Percentiles rank a stretch among this genome's conserved stretches.
These are phyloP conservation scores for Papilio elwesi DNA, from an alignment of 2,888 invertebrate genomes.

Conservation along the genomic window DNA sequence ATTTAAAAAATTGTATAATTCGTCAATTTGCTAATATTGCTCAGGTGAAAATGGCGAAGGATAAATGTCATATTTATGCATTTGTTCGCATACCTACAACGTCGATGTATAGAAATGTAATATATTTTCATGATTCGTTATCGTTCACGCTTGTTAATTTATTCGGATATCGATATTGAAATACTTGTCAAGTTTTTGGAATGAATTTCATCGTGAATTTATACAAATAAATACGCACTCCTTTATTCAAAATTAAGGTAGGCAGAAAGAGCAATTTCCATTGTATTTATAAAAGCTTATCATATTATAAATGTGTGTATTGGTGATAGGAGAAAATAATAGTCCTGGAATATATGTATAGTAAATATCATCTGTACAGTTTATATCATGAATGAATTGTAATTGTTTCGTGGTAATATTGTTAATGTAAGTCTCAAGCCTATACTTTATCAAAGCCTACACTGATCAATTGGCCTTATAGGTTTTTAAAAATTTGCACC, in stretches of 20 bases:
- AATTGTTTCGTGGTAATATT: no score
- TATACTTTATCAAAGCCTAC: no score
- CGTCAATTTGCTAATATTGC: conserved; percentile 47
- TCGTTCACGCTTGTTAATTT: conserved; percentile 7
- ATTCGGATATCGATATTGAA: background rate
- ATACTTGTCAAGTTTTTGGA: background rate
- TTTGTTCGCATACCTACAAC: conserved; percentile 36
- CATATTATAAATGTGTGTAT: no score
- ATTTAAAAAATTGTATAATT: conserved; percentile 23
- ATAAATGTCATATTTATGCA: conserved; percentile 61
- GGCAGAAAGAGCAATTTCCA: background rate
- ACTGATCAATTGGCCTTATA: no score
- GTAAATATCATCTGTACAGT: no score
- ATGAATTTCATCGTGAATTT: background rate
- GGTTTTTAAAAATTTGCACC: no score
- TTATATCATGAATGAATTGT: no score
- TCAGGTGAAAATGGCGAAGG: conserved; percentile 67
- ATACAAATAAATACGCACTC: background rate
- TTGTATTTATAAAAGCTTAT: background rate
- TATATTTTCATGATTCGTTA: conserved; percentile 18
- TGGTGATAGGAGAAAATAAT: no score
- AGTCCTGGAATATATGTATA: no score
- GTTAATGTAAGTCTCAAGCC: no score
- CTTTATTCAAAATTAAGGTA: background rate
- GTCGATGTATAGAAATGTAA: conserved; percentile 6